Percentiles rank a stretch among this genome's conserved stretches.
Evolutionary conservation across 2,797 vertebrate genomes (phyloP).

Genomic region (Enteromius anoplus): DNA sequence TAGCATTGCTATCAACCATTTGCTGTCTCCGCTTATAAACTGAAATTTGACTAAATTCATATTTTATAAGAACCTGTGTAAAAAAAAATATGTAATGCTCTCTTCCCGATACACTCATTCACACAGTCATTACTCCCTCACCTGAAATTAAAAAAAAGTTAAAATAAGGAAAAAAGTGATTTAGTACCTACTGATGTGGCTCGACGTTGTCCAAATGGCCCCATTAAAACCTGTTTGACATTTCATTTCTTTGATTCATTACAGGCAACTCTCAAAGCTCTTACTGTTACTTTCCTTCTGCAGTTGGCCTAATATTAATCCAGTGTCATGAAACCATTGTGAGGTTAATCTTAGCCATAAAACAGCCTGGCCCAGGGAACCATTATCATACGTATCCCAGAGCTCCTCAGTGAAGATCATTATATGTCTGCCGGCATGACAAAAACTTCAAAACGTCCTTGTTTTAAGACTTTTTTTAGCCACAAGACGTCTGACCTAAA

Average conservation of each 20-base stretch:
- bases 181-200: slow-evolving; percentile 14
- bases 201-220: slow-evolving; percentile 7
- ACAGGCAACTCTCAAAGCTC: slow-evolving; percentile 16
- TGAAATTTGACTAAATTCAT: background rate
- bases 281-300: slow-evolving; percentile 19
- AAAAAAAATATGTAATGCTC: background rate
- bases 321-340: slow-evolving; percentile 15
- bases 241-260: slow-evolving; percentile 54
- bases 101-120: background rate
- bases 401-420: slow-evolving; percentile 18
- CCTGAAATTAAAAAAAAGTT: background rate
- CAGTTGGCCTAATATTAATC: slow-evolving; percentile 28
- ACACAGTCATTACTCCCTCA: background rate
- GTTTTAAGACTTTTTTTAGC: slow-evolving; percentile 27
- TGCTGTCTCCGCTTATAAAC: background rate
- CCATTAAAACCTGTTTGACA: slow-evolving; percentile 54
- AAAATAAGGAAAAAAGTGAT: slow-evolving; percentile 19
- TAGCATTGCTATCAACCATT: background rate
- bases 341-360: slow-evolving; percentile 37
- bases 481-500: slow-evolving; percentile 44
- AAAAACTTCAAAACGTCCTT: slow-evolving; percentile 22
- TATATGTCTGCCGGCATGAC: background rate
- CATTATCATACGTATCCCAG: slow-evolving; percentile 13
- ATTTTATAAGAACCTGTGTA: background rate
- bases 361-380: slow-evolving; percentile 3